Base-by-base conservation (phyloP, 1,140 invertebrate genomes). In the Wasmannia auropunctata region DNA sequence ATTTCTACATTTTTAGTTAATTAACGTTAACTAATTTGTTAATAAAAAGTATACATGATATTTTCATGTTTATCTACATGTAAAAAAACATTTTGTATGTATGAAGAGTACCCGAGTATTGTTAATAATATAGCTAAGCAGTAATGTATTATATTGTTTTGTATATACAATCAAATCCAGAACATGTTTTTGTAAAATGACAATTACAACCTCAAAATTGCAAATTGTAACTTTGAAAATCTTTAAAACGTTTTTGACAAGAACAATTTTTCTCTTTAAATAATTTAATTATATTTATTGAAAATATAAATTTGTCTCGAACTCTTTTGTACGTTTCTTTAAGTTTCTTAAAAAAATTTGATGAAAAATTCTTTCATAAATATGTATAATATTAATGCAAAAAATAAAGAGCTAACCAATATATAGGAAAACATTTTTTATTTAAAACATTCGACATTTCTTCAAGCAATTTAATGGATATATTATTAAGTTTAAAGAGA, bases 201-300 rank as follows among this genome's bases (percentile, higher is more conserved):
- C 46, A 37, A 31, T 63, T 31, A 4, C 2, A 60, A 49, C n/a
- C 16, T 19, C 14, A 16, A 31, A 79, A 74, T 88, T 25, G 22
- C 14, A 76, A 75, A 75, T 31, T 69, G 5, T 88, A 22, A 54
- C 16, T 49, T 72, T 25, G 49, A 72, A 65, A 51, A 54, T 46
- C 0, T 49, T 46, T 19, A 31, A 70, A 28, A 74, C 19, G 58
- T 80, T 16, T 85, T 65, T 31, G 40, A 40, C 56, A 70, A 49
- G 49, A 70, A 31, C 70, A 40, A 5, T 49, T 85, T 90, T 60
- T 83, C 86, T 83, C 87, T 46, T 84, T 89, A 87, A 80, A 54
- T 80, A 91, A 88, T 91, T 88, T 89, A 87, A 56, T 60, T 91
- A 86, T 84, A 89, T 91, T 63, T 87, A 87, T 60, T 86, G 72